Evolutionary conservation across 2,113 vertebrate species (phyloP).

Genomic region (Sturnus vulgaris): DNA sequence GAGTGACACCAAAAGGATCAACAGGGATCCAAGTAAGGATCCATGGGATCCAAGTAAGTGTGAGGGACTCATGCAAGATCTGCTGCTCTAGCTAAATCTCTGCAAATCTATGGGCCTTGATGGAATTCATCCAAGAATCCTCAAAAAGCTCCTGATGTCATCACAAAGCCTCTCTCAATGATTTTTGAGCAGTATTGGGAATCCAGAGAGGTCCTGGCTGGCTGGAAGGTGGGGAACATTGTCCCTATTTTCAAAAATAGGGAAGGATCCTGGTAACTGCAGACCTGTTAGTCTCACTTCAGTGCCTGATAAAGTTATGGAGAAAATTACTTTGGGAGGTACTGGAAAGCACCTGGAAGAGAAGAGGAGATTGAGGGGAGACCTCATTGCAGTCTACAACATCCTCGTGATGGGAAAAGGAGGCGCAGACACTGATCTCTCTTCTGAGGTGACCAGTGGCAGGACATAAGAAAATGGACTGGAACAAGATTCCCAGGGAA

Average conservation of each 20-base stretch:
- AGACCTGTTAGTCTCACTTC: background rate
- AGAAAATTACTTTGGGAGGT: background rate
- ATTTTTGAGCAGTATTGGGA: background rate
- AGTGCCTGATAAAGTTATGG: background rate
- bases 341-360: background rate
- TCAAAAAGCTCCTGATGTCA: background rate
- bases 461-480: background rate
- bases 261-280: accelerated
- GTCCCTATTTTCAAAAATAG: background rate
- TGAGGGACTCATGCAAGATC: background rate
- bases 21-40: background rate
- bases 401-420: background rate
- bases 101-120: background rate
- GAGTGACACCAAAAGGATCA: background rate
- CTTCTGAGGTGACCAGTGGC: background rate
- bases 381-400: background rate
- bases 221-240: accelerated
- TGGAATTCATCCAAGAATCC: background rate
- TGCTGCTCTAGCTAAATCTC: background rate
- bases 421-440: background rate
- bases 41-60: background rate
- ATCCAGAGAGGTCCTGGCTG: background rate
- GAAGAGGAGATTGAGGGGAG: background rate
- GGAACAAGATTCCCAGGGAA: background rate
- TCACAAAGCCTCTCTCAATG: background rate